phyloP scores from a whole-genome alignment of 2,113 vertebrate genomes.

The Ceyx melanurus region DNA sequence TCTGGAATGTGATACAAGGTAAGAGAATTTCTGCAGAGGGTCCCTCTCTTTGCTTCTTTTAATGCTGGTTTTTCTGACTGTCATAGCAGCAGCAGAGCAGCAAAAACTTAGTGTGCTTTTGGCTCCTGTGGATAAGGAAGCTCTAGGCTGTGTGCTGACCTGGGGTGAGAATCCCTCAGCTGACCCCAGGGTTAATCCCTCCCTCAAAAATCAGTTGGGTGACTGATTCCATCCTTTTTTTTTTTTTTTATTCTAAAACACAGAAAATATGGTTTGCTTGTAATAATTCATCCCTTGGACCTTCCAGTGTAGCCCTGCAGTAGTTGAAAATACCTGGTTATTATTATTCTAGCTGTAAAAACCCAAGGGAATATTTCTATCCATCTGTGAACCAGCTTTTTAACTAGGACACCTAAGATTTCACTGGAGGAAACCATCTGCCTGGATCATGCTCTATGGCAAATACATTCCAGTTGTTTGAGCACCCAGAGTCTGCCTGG shows the following conservation, averaged over 20 bases:
- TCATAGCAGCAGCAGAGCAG: not conserved
- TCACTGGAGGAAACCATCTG: not conserved
- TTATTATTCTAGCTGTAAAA: not conserved
- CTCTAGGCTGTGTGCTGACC: not conserved
- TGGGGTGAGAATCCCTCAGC: fast-evolving
- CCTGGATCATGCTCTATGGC: not conserved
- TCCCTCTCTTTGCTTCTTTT: not conserved
- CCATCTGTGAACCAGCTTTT: not conserved
- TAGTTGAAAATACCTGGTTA: not conserved
- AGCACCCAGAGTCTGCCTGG: not conserved
- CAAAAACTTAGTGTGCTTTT: not conserved
- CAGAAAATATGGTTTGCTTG: not conserved
- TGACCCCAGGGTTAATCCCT: not conserved
- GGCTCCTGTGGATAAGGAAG: not conserved
- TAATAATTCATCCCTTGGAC: not conserved
- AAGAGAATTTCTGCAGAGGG: not conserved
- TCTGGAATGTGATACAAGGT: not conserved
- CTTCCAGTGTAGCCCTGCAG: not conserved
- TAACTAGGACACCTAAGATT: not conserved
- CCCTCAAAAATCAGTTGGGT: not conserved
- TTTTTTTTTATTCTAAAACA: not conserved
- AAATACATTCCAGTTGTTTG: constrained; percentile 5
- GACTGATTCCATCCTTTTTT: fast-evolving
- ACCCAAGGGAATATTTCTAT: not conserved
- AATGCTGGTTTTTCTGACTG: not conserved